Base-by-base conservation (phyloP, 53 echinoderm and acorn worm genomes). In the Patiria pectinifera region DNA sequence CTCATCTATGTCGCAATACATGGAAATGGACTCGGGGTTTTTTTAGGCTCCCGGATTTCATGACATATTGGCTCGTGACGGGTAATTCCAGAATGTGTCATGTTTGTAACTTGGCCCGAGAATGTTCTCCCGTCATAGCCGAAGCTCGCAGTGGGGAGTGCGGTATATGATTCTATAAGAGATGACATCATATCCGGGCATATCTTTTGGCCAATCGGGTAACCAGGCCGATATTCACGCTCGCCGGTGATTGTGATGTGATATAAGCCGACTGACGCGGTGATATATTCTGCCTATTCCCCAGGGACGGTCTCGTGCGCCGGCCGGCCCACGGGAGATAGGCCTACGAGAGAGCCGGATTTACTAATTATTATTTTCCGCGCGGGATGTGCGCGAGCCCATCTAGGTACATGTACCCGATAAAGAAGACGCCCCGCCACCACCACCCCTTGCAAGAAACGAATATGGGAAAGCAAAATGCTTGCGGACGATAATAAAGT, bases 71-170 rank as follows among this genome's bases (percentile, higher is more conserved):
- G 74, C 74, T 9, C 74, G 74, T 74, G 74, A 23, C 24, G 24
- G 74, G 74, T 74, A 74, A 74, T 74, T 74, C 10, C 74, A 74
- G 74, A 74, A 74, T 74, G 74, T 10, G 74, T 74, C 74, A 74
- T 11, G 69, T 23, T n/a, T 74, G 22, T 74, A 23, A 22, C 18
- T 23, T 22, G 66, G 66, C 4, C 15, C 53, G 5, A 8, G 53
- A 53, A 66, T 66, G 66, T 66, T 18, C 19, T 18, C 13, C 10
- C 66, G 66, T 66, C 14, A 66, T 66, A 15, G 3, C 66, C 19
- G 66, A 16, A 66, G 66, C 74, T 74, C 24, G 74, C 74, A n/a
- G 74, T 4, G 9, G 9, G 22, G 74, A 23, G 19, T n/a, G 74
- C 6, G 22, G 6, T 53, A 53, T 0, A 53, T 53, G 5, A 21